phyloP scores from a whole-genome alignment of 2,797 vertebrate genomes.

The Lepus oiostolus region DNA sequence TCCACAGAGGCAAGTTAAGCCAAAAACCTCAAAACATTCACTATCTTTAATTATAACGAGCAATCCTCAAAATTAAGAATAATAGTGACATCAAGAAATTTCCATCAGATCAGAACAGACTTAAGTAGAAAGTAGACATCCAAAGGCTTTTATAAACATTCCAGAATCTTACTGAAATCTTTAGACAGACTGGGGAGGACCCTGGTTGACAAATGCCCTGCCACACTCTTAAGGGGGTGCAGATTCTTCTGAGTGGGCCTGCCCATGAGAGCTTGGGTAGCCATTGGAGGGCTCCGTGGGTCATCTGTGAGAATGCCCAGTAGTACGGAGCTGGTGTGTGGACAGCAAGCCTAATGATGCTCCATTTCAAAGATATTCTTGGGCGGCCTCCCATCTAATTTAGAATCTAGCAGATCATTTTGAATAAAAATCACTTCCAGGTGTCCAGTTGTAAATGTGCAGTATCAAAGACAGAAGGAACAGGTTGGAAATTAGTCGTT shows the following conservation, averaged over 20 bases:
- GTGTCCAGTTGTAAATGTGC: conserved; percentile 17
- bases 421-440: conserved; percentile 1
- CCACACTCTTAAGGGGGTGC: background rate
- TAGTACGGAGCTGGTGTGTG: background rate
- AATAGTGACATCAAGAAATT: conserved; percentile 25
- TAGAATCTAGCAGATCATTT: background rate
- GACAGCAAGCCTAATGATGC: background rate
- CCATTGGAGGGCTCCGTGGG: background rate
- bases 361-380: background rate
- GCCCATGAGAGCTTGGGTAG: background rate
- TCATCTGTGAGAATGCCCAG: background rate
- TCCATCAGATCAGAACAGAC: background rate
- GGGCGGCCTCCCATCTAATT: background rate
- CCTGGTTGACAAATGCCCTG: background rate
- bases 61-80: conserved; percentile 50
- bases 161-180: background rate
- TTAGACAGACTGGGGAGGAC: background rate
- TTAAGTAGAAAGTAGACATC: background rate
- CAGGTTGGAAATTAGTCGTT: conserved; percentile 63
- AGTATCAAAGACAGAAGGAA: conserved; percentile 28
- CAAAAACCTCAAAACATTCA: conserved; percentile 28
- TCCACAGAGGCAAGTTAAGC: background rate
- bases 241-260: background rate
- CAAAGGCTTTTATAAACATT: background rate
- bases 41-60: background rate